Base-by-base conservation (phyloP, 2,113 vertebrate genomes). In the Lipophrys pholis region DNA sequence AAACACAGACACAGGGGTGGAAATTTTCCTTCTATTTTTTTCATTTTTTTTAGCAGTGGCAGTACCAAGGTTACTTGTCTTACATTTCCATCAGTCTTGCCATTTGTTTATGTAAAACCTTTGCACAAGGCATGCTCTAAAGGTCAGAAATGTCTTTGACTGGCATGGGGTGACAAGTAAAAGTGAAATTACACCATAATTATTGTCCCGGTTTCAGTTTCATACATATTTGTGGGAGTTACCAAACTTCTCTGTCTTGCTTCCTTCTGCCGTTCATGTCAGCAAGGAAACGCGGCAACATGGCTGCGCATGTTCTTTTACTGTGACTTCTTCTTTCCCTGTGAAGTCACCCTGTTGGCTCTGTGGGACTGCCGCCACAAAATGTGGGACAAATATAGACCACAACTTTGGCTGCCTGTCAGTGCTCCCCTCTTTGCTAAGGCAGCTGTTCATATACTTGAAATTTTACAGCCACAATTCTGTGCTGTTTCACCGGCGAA, bases 71-170 rank as follows among this genome's bases (percentile, higher is more conserved):
- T 59, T 11, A 12, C 17, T 75, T 72, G 12, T 46, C 17, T 11
- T 35, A 5, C 30, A 57, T 57, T 62, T 67, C 21, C 52, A 16
- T 53, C 21, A 59, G 4, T 36, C 15, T 9, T 52, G 36, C 7
- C 12, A 74, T 86, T 89, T 87, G 80, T 69, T 83, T 69, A 83
- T 82, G 73, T 46, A 78, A 82, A 82, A 30, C 81, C 15, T 6
- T 15, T 61, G 60, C 21, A 16, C 10, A 49, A 14, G 69, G 11
- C 59, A 30, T 52, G 4, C 2, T 16, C 21, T 52, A 6, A 1
- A 35, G 11, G 39, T 15, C 52, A 5, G 39, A 54, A 58, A 56
- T 57, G 2, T 7, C 65, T 73, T 53, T 70, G 8, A 60, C 14
- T 38, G 38, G 14, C 30, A 51, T 2, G 10, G 41, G 52, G 42